These are phyloP conservation scores for Proisotoma minuta DNA, from an alignment of 2,888 invertebrate species.

Conservation along the genomic window DNA sequence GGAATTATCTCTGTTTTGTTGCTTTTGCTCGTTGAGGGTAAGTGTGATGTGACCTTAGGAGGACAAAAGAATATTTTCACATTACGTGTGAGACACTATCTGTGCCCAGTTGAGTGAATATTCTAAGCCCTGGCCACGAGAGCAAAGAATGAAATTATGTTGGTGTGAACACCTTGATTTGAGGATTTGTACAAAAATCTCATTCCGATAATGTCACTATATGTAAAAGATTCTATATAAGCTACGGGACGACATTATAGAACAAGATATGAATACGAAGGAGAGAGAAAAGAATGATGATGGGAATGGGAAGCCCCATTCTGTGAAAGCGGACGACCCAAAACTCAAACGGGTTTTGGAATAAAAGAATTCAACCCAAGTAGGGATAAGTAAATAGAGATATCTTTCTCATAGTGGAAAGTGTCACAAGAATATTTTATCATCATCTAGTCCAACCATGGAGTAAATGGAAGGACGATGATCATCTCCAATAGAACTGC, in stretches of 20 bases:
- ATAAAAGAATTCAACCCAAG: neutral
- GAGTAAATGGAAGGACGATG: neutral
- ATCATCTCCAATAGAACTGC: constrained; percentile 10
- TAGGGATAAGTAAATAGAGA: constrained; percentile 30
- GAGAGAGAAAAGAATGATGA: constrained; percentile 5
- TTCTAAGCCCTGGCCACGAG: neutral
- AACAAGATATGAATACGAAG: constrained; percentile 4
- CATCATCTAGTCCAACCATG: neutral
- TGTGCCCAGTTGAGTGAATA: neutral
- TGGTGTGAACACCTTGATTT: constrained; percentile 6
- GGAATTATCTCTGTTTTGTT: constrained; percentile 15
- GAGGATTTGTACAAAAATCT: constrained; percentile 6
- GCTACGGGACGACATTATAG: neutral
- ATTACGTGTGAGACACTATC: neutral
- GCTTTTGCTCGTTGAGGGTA: neutral
- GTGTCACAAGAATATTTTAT: constrained; percentile 10
- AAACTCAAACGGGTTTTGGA: constrained; percentile 10
- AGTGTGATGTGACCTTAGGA: constrained; percentile 9
- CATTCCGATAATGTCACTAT: neutral
- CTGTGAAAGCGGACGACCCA: neutral
- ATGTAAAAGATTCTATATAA: neutral
- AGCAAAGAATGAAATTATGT: neutral
- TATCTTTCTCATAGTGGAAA: constrained; percentile 12
- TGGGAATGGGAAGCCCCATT: constrained; percentile 17
- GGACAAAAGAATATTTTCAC: neutral